Evolutionary conservation across 2,113 vertebrate species (phyloP).

Genomic region (Terrapene triunguis): DNA sequence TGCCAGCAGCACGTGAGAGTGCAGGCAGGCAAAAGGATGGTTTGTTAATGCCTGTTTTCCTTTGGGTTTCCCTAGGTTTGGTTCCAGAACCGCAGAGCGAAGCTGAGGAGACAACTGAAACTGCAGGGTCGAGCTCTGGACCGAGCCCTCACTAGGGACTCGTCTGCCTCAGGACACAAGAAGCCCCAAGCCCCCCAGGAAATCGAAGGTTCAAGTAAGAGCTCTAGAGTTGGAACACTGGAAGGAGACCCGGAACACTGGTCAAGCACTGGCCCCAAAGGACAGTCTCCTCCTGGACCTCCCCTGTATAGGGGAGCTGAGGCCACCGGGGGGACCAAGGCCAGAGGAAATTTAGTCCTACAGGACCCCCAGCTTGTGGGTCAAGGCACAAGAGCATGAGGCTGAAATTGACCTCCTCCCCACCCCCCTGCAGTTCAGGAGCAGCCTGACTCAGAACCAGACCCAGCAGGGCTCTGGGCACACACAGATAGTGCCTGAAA

Average conservation of each 20-base stretch:
- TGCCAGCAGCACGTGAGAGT: background rate
- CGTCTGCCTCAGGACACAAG: constrained; percentile 1
- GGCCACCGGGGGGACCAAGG: constrained; percentile 50
- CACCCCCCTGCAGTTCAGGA: background rate
- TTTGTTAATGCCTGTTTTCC: background rate
- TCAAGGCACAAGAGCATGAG: constrained; percentile 84
- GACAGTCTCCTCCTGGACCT: background rate
- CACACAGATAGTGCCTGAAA: background rate
- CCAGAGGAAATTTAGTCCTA: constrained; percentile 80
- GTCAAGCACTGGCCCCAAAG: constrained; percentile 32
- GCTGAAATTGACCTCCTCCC: constrained; percentile 78
- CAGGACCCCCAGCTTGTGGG: constrained; percentile 84
- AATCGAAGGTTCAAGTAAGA: background rate
- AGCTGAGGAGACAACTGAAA: constrained; percentile 87
- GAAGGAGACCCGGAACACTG: background rate
- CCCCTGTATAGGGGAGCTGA: background rate
- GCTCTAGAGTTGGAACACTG: background rate
- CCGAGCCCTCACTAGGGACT: background rate
- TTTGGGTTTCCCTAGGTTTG: constrained; percentile 78
- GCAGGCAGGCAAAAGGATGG: background rate
- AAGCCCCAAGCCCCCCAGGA: background rate
- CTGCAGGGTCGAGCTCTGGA: constrained; percentile 72
- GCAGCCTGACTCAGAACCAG: background rate
- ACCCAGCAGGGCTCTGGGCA: background rate
- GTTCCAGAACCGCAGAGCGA: constrained; percentile 89